Evolutionary conservation across 35 echinoderm and acorn worm species (phyloP).

Genomic region (Patiria miniata): DNA sequence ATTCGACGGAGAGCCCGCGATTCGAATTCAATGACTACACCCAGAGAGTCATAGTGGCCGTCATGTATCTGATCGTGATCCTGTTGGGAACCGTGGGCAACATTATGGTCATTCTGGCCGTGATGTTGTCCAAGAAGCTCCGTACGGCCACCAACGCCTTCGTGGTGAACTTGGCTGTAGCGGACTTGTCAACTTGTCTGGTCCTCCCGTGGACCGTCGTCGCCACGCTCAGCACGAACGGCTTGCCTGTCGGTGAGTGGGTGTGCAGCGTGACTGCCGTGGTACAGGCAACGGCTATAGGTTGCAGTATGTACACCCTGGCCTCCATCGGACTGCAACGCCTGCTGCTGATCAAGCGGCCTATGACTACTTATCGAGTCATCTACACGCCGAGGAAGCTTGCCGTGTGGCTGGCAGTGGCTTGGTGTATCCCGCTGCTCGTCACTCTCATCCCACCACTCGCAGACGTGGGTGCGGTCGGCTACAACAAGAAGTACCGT

Average conservation of each 20-base stretch:
- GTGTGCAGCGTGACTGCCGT: constrained; percentile 33
- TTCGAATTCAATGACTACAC: constrained; percentile 55
- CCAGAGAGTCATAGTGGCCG: constrained; percentile 31
- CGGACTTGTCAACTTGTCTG: constrained; percentile 49
- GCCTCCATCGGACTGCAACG: constrained; percentile 50
- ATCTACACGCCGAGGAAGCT: constrained; percentile 13
- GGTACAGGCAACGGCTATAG: neutral
- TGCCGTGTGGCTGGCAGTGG: constrained; percentile 38
- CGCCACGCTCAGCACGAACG: constrained; percentile 35
- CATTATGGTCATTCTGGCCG: constrained; percentile 51
- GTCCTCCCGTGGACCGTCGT: constrained; percentile 40
- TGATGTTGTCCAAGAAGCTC: constrained; percentile 41
- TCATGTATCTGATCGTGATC: constrained; percentile 26
- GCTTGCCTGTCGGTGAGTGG: constrained; percentile 54
- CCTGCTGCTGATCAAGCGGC: constrained; percentile 26
- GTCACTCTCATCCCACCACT: constrained; percentile 57
- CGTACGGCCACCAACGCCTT: constrained; percentile 49
- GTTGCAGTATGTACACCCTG: constrained; percentile 47
- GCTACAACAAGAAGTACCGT: constrained; percentile 76
- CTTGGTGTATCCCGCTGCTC: constrained; percentile 71
- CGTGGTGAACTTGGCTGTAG: constrained; percentile 43
- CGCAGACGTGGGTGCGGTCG: constrained; percentile 63
- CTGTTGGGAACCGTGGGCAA: constrained; percentile 46
- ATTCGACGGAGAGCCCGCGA: neutral
- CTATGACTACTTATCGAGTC: neutral